A percentile compares a stretch with the other conserved stretches of the same genome.
Conservation (phyloP, 2,888 invertebrate species). For the Ischnus inquisitorius region DNA sequence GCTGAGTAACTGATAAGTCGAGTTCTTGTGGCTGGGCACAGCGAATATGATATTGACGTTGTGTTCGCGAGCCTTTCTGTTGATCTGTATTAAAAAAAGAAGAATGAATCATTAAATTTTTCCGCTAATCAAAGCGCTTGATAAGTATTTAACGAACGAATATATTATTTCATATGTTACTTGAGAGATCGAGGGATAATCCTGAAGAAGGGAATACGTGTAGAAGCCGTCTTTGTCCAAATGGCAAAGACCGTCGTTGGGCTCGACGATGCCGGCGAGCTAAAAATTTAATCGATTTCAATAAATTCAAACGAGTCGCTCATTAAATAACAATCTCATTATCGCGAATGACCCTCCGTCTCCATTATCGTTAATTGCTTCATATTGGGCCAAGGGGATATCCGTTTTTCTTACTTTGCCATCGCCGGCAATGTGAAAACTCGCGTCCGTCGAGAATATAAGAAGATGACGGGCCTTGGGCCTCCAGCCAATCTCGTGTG, state of each 20-base stretch:
- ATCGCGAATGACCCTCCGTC: not conserved
- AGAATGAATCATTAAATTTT: not conserved
- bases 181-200: conserved; percentile 93
- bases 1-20: conserved; percentile 75
- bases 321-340: conserved; percentile 1
- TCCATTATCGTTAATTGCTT: not conserved
- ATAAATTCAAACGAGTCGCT: conserved; percentile 2
- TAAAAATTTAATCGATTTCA: conserved; percentile 76
- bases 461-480: conserved; percentile 91
- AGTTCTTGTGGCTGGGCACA: conserved; percentile 85
- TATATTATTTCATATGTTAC: conserved; percentile 68
- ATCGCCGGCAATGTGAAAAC: conserved; percentile 88
- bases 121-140: not conserved
- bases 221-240: conserved; percentile 87
- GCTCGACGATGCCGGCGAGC: conserved; percentile 89
- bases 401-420: conserved; percentile 85
- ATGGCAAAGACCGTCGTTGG: conserved; percentile 91
- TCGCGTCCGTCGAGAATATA: conserved; percentile 92
- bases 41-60: conserved; percentile 93
- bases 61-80: conserved; percentile 88
- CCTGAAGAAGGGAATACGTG: conserved; percentile 87
- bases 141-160: not conserved
- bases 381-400: not conserved
- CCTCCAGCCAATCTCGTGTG: conserved; percentile 92
- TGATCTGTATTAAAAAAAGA: conserved; percentile 85